A percentile compares a stretch with the other conserved stretches of the same genome.
phyloP scores from a whole-genome alignment of 2,113 vertebrate species.

The Dipodomys ordii region DNA sequence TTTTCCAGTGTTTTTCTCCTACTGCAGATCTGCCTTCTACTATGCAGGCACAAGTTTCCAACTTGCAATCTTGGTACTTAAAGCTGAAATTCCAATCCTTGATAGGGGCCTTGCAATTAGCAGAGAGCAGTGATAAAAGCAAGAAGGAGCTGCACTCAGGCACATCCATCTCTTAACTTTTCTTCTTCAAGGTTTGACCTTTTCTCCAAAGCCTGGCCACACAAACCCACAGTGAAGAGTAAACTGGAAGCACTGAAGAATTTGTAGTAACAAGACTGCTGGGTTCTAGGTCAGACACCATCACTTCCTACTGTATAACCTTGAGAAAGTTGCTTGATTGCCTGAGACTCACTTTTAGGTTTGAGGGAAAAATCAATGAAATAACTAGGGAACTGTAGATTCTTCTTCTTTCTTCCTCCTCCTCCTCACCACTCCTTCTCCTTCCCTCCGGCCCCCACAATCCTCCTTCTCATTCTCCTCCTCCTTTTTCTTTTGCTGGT shows the following conservation, averaged over 20 bases:
- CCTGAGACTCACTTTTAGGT: constrained; percentile 9
- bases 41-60: background rate
- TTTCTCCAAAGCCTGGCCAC: constrained; percentile 46
- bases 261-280: background rate
- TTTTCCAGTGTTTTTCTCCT: background rate
- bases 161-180: background rate
- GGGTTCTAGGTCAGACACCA: background rate
- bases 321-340: background rate
- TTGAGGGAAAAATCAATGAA: constrained; percentile 28
- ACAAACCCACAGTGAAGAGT: background rate
- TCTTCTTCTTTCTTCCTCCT: too few species aligned
- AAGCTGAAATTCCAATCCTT: background rate
- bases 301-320: constrained; percentile 13
- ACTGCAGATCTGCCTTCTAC: background rate
- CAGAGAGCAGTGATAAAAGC: background rate
- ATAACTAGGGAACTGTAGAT: background rate
- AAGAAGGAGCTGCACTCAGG: constrained; percentile 27
- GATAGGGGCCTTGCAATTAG: constrained; percentile 2
- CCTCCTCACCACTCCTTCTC: too few species aligned
- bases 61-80: background rate
- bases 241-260: background rate
- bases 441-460: too few species aligned
- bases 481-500: too few species aligned
- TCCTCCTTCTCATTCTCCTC: too few species aligned
- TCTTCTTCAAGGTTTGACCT: background rate